Evolutionary conservation across 2,888 invertebrate species (phyloP).

Genomic region (Lycocerus yunnanus): DNA sequence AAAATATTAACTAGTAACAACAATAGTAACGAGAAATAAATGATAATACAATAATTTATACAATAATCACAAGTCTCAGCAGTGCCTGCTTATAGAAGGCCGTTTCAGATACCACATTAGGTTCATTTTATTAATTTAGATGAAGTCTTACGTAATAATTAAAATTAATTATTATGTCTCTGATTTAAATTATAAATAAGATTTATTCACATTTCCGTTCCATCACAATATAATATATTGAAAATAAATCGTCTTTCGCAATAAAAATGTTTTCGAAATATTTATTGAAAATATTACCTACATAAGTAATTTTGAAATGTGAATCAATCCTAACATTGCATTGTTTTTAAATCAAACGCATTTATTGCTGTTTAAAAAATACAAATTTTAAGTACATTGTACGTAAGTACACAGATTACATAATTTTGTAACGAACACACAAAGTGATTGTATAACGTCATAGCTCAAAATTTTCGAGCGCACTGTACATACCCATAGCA

Average conservation of each 20-base stretch:
- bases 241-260: neutral
- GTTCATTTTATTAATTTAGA: conserved; percentile 5
- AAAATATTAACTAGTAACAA: conserved; percentile 48
- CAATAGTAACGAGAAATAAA: conserved; percentile 47
- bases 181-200: neutral
- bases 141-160: neutral
- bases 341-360: neutral
- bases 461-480: conserved; percentile 8
- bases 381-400: conserved; percentile 23
- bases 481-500: conserved; percentile 18
- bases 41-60: conserved; percentile 47
- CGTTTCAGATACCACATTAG: conserved; percentile 9
- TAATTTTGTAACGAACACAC: conserved; percentile 29
- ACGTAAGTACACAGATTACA: conserved; percentile 26
- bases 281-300: neutral
- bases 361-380: conserved; percentile 25
- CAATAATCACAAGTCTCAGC: conserved; percentile 43
- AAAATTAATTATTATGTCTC: neutral
- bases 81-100: conserved; percentile 19
- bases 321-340: neutral
- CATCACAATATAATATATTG: too few species aligned
- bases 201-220: neutral
- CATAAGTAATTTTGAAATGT: neutral
- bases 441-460: conserved; percentile 29
- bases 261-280: neutral